Conservation (phyloP, 2,888 invertebrate species). For the Melipona beecheii region DNA sequence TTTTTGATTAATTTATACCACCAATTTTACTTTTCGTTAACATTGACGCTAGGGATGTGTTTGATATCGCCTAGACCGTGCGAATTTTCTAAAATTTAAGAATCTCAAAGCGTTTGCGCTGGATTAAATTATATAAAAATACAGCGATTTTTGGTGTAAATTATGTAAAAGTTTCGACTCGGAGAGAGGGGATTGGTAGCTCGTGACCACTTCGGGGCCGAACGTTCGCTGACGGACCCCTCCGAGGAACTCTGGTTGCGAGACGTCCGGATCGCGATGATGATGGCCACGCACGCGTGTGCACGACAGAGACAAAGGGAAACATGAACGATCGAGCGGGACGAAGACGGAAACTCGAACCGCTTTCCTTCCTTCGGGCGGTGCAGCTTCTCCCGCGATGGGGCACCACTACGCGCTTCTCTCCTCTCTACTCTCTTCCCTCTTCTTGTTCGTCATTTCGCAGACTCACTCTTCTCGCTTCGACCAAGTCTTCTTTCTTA, state of each 20-base stretch:
- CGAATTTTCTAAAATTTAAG: too few relatives aligned
- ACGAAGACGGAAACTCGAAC: slow-evolving; percentile 56
- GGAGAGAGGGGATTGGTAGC: slow-evolving; percentile 35
- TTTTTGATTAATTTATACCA: too few relatives aligned
- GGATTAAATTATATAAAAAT: too few relatives aligned
- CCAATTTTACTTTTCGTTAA: too few relatives aligned
- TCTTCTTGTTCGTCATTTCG: slow-evolving; percentile 36
- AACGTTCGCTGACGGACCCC: slow-evolving; percentile 11
- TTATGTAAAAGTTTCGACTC: too few relatives aligned
- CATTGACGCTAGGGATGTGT: too few relatives aligned
- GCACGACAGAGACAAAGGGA: slow-evolving; percentile 50
- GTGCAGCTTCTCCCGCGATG: slow-evolving; percentile 78
- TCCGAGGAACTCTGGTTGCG: slow-evolving; percentile 13
- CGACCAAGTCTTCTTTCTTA: not conserved
- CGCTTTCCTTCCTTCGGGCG: slow-evolving; percentile 78
- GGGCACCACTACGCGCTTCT: slow-evolving; percentile 54
- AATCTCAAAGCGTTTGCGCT: too few relatives aligned
- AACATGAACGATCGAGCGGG: slow-evolving; percentile 44
- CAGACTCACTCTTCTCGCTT: slow-evolving; percentile 34
- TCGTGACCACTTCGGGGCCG: slow-evolving; percentile 46
- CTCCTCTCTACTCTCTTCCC: slow-evolving; percentile 47
- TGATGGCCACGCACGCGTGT: slow-evolving; percentile 58
- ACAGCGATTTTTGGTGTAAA: too few relatives aligned
- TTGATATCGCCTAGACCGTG: too few relatives aligned
- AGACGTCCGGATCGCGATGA: slow-evolving; percentile 64